Evolutionary conservation across 1,140 invertebrate species (phyloP).

Genomic region (Drosophila suzukii): DNA sequence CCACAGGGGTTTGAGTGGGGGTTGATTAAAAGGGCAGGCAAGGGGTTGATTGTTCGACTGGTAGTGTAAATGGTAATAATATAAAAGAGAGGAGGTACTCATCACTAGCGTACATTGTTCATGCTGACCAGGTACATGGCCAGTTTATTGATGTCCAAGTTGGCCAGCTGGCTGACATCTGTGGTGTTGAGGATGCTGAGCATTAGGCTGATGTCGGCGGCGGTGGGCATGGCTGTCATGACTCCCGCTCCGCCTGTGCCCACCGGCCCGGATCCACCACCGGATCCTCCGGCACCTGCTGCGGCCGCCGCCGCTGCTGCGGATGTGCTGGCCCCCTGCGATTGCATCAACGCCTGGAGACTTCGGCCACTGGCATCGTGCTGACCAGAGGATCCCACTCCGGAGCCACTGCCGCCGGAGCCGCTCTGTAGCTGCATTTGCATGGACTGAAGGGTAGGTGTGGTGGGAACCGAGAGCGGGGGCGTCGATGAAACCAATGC

Average conservation of each 20-base stretch:
- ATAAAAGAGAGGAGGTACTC: conserved; percentile 45
- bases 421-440: conserved; percentile 83
- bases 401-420: conserved; percentile 32
- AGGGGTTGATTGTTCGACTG: conserved; percentile 10
- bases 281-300: conserved; percentile 38
- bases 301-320: conserved; percentile 73
- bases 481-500: conserved; percentile 84
- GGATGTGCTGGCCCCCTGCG: conserved; percentile 69
- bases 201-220: conserved; percentile 83
- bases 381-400: conserved; percentile 32
- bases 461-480: conserved; percentile 78
- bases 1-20: conserved; percentile 2
- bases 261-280: conserved; percentile 29
- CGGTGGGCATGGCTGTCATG: conserved; percentile 78
- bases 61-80: conserved; percentile 8
- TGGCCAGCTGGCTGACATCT: conserved; percentile 85
- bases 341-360: conserved; percentile 70
- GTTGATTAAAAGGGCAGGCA: conserved; percentile 19
- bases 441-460: conserved; percentile 79
- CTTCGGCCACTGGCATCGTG: conserved; percentile 71
- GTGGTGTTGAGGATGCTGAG: conserved; percentile 85
- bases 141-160: conserved; percentile 90
- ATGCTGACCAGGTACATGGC: conserved; percentile 90
- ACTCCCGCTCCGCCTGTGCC: conserved; percentile 34
- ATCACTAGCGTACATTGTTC: conserved; percentile 82